These are phyloP conservation scores for Scaptomyza flava DNA, from an alignment of 2,888 invertebrate species.

Conservation along the genomic window DNA sequence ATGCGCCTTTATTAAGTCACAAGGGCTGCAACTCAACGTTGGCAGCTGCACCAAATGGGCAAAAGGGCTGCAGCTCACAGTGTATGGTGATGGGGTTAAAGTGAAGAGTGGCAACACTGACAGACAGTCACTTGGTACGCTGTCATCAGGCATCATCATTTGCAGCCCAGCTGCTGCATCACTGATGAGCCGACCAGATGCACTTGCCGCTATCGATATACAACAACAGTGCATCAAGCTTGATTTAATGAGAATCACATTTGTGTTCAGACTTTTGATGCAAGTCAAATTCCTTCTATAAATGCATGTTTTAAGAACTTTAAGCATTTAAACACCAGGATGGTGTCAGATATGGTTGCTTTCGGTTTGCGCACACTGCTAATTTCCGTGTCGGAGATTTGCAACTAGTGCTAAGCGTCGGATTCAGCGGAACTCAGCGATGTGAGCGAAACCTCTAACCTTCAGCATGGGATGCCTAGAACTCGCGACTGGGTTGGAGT, in stretches of 20 bases:
- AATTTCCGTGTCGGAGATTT: constrained; percentile 43
- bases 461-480: constrained; percentile 17
- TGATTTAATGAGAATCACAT: constrained; percentile 11
- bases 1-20: constrained; percentile 38
- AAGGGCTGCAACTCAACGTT: constrained; percentile 11
- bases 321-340: constrained; percentile 16
- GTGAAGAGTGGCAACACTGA: constrained; percentile 1
- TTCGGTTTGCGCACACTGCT: constrained; percentile 42
- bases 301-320: constrained; percentile 6
- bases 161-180: constrained; percentile 35
- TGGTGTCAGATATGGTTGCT: constrained; percentile 19
- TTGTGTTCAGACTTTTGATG: constrained; percentile 11
- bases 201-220: constrained; percentile 14
- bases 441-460: constrained; percentile 37
- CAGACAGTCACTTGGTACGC: constrained; percentile 19
- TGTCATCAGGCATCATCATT: constrained; percentile 50
- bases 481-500: not conserved
- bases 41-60: constrained; percentile 38
- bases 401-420: constrained; percentile 9
- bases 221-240: constrained; percentile 3
- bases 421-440: constrained; percentile 45
- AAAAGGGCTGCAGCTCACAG: not conserved
- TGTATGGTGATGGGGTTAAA: not conserved
- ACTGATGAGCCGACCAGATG: constrained; percentile 26
- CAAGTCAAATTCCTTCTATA: not conserved